phyloP scores from a whole-genome alignment of 2,113 vertebrate genomes.

The Capreolus pygargus region DNA sequence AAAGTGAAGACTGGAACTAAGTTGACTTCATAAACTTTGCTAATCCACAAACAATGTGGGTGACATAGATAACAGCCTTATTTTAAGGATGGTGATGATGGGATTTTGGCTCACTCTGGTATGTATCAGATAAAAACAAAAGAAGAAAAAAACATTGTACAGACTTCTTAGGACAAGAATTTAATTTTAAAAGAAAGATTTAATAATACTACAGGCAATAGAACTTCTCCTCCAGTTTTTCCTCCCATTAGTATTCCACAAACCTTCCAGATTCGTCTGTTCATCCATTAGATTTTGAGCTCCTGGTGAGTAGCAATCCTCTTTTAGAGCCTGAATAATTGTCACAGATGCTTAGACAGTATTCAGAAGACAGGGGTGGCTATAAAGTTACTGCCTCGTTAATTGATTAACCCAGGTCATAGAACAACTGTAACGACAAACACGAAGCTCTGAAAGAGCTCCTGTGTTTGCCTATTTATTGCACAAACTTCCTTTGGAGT shows the following conservation, averaged over 20 bases:
- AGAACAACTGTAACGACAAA: not conserved
- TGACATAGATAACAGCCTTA: not conserved
- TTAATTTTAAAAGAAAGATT: not conserved
- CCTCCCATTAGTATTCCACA: not conserved
- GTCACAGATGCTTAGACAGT: not conserved
- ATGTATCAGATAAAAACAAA: not conserved
- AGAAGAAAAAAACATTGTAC: not conserved
- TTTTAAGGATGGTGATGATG: not conserved
- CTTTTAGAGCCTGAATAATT: not conserved
- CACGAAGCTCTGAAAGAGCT: not conserved
- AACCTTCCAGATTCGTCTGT: not conserved
- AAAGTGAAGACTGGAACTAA: not conserved
- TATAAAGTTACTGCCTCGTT: not conserved
- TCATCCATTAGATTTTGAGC: not conserved
- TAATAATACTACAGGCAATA: not conserved
- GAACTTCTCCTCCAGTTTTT: not conserved
- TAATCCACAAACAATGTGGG: not conserved
- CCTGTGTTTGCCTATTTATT: not conserved
- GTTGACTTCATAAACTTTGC: not conserved
- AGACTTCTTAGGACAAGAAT: not conserved
- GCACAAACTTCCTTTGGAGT: not conserved
- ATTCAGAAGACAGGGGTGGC: not conserved
- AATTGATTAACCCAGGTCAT: not conserved
- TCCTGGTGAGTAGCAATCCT: not conserved
- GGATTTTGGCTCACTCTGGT: not conserved